A percentile compares a stretch with the other conserved stretches of the same genome.
Evolutionary conservation across 2,113 vertebrate species (phyloP).

Genomic region (Burhinus oedicnemus): DNA sequence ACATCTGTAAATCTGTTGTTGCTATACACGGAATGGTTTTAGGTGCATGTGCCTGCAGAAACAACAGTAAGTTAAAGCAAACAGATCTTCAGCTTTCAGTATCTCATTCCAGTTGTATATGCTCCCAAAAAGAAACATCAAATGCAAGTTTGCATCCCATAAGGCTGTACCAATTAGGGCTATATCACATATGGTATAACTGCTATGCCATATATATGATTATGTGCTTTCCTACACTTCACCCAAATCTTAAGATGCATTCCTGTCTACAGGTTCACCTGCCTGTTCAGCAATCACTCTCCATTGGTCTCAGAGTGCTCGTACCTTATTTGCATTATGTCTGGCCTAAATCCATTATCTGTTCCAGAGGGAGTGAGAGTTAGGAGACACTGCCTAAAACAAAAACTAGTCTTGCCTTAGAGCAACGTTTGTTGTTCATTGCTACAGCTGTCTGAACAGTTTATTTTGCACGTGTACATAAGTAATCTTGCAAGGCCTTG

Average conservation of each 20-base stretch:
- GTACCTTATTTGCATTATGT: not conserved
- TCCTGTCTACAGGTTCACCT: not conserved
- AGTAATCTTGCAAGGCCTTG: not conserved
- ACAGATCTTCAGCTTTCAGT: not conserved
- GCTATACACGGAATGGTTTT: rapidly evolving
- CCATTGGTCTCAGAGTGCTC: not conserved
- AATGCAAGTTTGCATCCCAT: not conserved
- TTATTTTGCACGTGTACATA: not conserved
- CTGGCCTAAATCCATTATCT: not conserved
- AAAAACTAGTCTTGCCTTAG: not conserved
- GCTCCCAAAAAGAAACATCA: not conserved
- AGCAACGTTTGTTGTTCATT: not conserved
- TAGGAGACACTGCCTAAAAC: not conserved
- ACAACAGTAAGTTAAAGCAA: not conserved
- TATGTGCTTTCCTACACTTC: not conserved
- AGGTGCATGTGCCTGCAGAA: not conserved
- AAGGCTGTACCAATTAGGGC: not conserved
- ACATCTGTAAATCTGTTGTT: not conserved
- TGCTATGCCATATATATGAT: not conserved
- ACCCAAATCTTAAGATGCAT: not conserved
- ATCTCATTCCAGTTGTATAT: not conserved
- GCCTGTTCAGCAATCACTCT: not conserved
- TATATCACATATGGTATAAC: not conserved
- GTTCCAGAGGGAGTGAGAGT: not conserved
- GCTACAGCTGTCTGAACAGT: not conserved